Base-by-base conservation (phyloP, 2,888 invertebrate genomes). In the Caenorhabditis angaria region DNA sequence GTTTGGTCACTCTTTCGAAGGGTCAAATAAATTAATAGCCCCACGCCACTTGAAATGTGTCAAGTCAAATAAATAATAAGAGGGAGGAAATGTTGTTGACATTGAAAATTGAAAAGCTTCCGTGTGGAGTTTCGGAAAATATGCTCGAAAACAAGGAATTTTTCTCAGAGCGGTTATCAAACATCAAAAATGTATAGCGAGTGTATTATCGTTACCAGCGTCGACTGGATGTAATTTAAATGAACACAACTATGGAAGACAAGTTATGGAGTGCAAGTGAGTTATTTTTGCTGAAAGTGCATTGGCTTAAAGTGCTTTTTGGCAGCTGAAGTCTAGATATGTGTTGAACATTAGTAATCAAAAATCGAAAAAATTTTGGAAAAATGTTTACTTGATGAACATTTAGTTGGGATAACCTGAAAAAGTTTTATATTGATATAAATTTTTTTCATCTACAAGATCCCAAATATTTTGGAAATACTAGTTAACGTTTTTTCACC, bases 101-200 rank as follows among this genome's bases (percentile, higher is more conserved):
- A 65, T 65, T 65, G 61, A 61, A 70, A 61, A 54, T 64, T 65
- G 70, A 70, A 70, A 25, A 56, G 59, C 65, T 66, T 71, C 66
- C 65, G 70, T 66, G 51, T n/a, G n/a, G n/a, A n/a, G n/a, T n/a
- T n/a, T n/a, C n/a, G n/a, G n/a, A n/a, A n/a, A 65, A 58, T n/a
- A n/a, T n/a, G n/a, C n/a, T n/a, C n/a, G n/a, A 28, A 22, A 27
- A 25, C 35, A n/a, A 58, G 28, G 29, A 60, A 20, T 41, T 25
- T 58, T 50, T 66, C 67, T 56, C 64, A 79, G 79, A 41, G 61
- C 65, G 27, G 71, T 87, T 8, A 76, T 86, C 60, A 67, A 77
- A 29, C 77, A 86, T 72, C 82, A 82, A 25, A 69, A 74, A 24
- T 87, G 87, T 58, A 83, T 87, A 32, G 82, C 77, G 0, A 54